These are phyloP conservation scores for Carpatolechia fugitivella DNA, from an alignment of 2,888 invertebrate genomes.

Conservation along the genomic window DNA sequence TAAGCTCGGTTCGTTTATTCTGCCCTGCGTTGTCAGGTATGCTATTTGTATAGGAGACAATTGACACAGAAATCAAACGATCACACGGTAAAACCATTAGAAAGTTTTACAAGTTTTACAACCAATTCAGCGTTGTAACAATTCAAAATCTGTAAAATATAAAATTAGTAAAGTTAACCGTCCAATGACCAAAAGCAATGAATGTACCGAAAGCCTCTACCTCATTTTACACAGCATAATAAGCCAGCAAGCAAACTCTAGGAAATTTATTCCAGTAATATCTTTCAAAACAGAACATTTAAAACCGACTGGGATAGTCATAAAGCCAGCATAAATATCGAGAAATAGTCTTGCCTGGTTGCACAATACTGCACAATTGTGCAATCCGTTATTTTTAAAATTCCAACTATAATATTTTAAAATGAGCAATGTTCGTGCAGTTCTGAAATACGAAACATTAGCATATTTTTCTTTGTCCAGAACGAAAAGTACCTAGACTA, in stretches of 20 bases:
- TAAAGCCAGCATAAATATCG: slow-evolving; percentile 7
- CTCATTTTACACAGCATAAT: background rate
- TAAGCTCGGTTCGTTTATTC: too few relatives aligned
- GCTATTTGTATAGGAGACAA: too few relatives aligned
- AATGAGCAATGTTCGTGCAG: background rate
- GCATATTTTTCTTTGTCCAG: background rate
- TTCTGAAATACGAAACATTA: slow-evolving; percentile 1
- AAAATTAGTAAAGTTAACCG: too few relatives aligned
- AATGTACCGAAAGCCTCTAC: too few relatives aligned
- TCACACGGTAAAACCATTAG: too few relatives aligned
- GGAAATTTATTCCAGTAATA: slow-evolving; percentile 2
- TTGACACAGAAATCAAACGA: too few relatives aligned
- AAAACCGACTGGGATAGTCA: background rate
- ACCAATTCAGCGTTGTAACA: too few relatives aligned
- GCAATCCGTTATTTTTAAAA: slow-evolving; percentile 4
- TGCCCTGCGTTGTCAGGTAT: too few relatives aligned
- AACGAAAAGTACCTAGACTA: too few relatives aligned
- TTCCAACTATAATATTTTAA: background rate
- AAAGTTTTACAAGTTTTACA: too few relatives aligned
- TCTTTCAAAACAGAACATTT: slow-evolving; percentile 5
- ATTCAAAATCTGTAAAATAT: too few relatives aligned
- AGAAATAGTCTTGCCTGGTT: slow-evolving; percentile 5
- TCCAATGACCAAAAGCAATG: too few relatives aligned
- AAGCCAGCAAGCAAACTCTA: background rate
- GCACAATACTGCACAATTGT: slow-evolving; percentile 4